Base-by-base conservation (phyloP, 2,797 vertebrate species). In the Prunella strophiata region DNA sequence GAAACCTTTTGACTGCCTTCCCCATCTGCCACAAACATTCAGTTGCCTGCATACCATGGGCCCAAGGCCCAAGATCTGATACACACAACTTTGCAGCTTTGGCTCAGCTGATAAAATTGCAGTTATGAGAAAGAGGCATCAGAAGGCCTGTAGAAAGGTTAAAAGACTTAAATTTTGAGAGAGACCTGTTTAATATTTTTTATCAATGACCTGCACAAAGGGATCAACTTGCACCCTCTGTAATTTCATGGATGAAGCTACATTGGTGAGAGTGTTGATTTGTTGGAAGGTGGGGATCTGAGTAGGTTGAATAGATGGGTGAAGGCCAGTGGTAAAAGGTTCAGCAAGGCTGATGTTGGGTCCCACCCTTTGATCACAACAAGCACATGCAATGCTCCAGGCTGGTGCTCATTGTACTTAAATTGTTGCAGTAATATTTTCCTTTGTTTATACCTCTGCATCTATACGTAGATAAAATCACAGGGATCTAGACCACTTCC, bases 221-320 rank as follows among this genome's bases (percentile, higher is more conserved):
- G 1, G 18, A 63, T 43, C 0, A 1, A 9, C 15, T 71, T 50
- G 12, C 15, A 40, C 27, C 2, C 13, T 25, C 38, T 27, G 9
- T 43, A 50, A 71, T 86, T 42, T 42, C 0, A 0, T 18, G 48
- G 43, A 36, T 57, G 50, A 71, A 62, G 36, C 10, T 11, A 8
- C 16, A 4, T 26, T 63, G 18, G 15, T n/a, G 21, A 11, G 43
- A 36, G 27, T 45, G n/a, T 51, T 65, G 36, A 51, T 58, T 36
- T 72, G 27, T 9, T 50, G 27, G 11, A 57, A 48, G 22, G 29
- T 20, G 29, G 19, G 9, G 5, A 21, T 71, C 27, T 45, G n/a
- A 18, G 11, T 16, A n/a, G 20, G 27, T 12, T 58, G 23, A 48
- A 65, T 29, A 19, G 6, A 45, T n/a, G 11, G 9, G 3, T 36